Percentiles rank a stretch among this genome's conserved stretches.
These are phyloP conservation scores for Pimpla rufipes DNA, from an alignment of 2,888 invertebrate species.

Conservation along the genomic window DNA sequence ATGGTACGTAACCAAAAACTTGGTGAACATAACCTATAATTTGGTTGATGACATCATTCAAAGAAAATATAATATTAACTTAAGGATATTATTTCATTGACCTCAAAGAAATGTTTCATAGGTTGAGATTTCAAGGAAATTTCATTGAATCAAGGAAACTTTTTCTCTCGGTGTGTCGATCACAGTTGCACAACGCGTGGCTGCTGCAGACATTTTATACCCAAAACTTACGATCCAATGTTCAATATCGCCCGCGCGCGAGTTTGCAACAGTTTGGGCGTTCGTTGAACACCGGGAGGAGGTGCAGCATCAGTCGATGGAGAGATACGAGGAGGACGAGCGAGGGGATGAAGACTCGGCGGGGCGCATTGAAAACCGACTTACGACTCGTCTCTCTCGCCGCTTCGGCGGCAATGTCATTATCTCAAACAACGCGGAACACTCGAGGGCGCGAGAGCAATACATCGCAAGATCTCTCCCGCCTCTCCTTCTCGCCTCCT, in stretches of 20 bases:
- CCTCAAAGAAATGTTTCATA: too few relatives aligned
- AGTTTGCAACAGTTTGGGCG: slow-evolving; percentile 70
- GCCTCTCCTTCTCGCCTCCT: slow-evolving; percentile 27
- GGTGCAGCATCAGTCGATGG: slow-evolving; percentile 21
- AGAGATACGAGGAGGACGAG: neutral
- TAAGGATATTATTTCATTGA: too few relatives aligned
- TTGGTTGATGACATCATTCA: too few relatives aligned
- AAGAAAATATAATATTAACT: too few relatives aligned
- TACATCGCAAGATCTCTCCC: slow-evolving; percentile 68
- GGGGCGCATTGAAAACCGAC: slow-evolving; percentile 69
- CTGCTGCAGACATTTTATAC: neutral
- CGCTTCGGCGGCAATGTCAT: slow-evolving; percentile 75
- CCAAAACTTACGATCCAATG: slow-evolving; percentile 1
- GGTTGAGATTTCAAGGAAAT: too few relatives aligned
- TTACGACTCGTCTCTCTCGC: slow-evolving; percentile 63
- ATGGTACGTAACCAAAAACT: too few relatives aligned
- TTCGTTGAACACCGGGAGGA: slow-evolving; percentile 68
- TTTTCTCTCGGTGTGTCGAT: neutral
- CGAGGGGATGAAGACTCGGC: slow-evolving; percentile 32
- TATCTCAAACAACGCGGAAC: slow-evolving; percentile 77
- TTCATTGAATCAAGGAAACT: too few relatives aligned
- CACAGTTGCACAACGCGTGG: neutral
- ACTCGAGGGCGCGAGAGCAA: slow-evolving; percentile 73
- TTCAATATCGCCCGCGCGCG: slow-evolving; percentile 20
- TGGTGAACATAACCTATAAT: too few relatives aligned